phyloP scores from a whole-genome alignment of 2,113 vertebrate species.

The Corapipo altera region DNA sequence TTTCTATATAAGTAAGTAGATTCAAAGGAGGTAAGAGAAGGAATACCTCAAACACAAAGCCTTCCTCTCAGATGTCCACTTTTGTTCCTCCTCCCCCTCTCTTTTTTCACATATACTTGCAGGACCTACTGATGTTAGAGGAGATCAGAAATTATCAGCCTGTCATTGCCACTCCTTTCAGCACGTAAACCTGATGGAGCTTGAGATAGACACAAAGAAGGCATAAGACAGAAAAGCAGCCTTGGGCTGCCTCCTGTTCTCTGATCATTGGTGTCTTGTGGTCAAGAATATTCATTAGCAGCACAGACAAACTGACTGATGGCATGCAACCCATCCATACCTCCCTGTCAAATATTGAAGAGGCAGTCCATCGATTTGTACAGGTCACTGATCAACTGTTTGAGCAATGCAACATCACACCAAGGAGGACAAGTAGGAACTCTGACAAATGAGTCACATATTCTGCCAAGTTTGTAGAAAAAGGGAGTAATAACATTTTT shows the following conservation, averaged over 20 bases:
- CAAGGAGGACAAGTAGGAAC: conserved; percentile 28
- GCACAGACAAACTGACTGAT: not conserved
- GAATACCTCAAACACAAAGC: not conserved
- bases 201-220: not conserved
- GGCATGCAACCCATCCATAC: conserved; percentile 4
- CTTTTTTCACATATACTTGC: not conserved
- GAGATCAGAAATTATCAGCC: not conserved
- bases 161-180: not conserved
- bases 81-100: not conserved
- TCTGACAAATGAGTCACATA: not conserved
- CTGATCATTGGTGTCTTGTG: not conserved
- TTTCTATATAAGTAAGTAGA: not conserved
- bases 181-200: not conserved
- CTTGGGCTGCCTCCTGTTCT: not conserved
- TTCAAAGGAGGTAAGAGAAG: not conserved
- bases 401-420: not conserved
- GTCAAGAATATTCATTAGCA: conserved; percentile 12
- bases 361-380: conserved; percentile 54
- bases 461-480: not conserved
- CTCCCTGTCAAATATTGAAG: conserved; percentile 12
- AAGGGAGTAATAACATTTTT: not conserved
- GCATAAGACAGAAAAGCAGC: not conserved
- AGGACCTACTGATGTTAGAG: not conserved
- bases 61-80: not conserved
- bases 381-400: conserved; percentile 44